These are phyloP conservation scores for Lysiphlebus fabarum DNA, from an alignment of 1,140 invertebrate species.

Conservation along the genomic window DNA sequence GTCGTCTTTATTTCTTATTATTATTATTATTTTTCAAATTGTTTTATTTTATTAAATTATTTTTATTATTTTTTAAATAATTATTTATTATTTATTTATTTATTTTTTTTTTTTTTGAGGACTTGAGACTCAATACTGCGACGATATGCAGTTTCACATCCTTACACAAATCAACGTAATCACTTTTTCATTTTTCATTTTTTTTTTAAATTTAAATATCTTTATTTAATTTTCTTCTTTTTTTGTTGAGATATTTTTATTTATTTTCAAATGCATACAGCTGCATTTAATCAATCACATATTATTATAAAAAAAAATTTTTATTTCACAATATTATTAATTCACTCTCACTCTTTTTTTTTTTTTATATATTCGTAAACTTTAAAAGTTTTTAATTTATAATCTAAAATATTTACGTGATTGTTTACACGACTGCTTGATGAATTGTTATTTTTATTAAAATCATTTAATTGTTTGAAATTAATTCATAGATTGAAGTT, in stretches of 20 bases:
- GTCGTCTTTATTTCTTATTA: no score
- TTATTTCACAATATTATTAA: slow-evolving; percentile 31
- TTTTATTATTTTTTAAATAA: slow-evolving; percentile 21
- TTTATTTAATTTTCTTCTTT: slow-evolving; percentile 29
- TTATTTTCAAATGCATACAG: slow-evolving; percentile 17
- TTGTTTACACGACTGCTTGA: slow-evolving; percentile 36
- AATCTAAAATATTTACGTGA: slow-evolving; percentile 34
- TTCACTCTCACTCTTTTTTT: slow-evolving; percentile 29
- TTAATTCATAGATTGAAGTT: no score
- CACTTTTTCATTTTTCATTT: slow-evolving; percentile 24
- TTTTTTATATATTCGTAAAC: slow-evolving; percentile 31
- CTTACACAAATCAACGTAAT: slow-evolving; percentile 48
- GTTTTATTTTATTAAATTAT: no score
- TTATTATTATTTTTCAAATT: no score
- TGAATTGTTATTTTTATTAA: slow-evolving; percentile 27
- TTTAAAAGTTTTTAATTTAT: slow-evolving; percentile 23
- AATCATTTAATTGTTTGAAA: not conserved
- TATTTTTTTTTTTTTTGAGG: slow-evolving; percentile 36
- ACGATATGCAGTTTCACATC: slow-evolving; percentile 44
- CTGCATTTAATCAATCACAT: slow-evolving; percentile 36
- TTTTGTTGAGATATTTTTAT: slow-evolving; percentile 36
- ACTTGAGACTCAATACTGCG: slow-evolving; percentile 43
- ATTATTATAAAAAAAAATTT: slow-evolving; percentile 33
- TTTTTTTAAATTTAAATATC: slow-evolving; percentile 32
- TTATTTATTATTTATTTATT: slow-evolving; percentile 35